Evolutionary conservation across 1,140 invertebrate species (phyloP).

Genomic region (Cylas formicarius): DNA sequence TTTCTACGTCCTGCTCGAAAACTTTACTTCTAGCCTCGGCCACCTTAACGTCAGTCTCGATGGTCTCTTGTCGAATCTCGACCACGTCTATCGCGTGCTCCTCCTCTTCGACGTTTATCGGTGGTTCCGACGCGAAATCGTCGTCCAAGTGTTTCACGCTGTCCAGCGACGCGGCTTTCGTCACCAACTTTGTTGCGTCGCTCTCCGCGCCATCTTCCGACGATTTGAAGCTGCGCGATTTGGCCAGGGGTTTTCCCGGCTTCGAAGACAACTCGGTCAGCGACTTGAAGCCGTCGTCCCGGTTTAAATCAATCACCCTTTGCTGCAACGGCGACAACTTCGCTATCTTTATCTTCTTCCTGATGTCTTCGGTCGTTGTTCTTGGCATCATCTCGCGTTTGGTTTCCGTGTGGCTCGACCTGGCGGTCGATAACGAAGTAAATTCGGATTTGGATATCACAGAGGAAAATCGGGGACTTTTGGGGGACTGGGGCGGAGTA

Average conservation of each 20-base stretch:
- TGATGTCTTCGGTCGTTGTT: slow-evolving; percentile 31
- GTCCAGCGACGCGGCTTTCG: slow-evolving; percentile 44
- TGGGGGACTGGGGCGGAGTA: slow-evolving; percentile 15
- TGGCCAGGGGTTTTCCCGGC: slow-evolving; percentile 53
- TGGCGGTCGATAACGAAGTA: slow-evolving; percentile 2
- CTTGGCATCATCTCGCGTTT: slow-evolving; percentile 1
- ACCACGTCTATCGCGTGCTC: background rate
- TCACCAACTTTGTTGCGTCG: slow-evolving; percentile 13
- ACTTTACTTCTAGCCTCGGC: slow-evolving; percentile 9
- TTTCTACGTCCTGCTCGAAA: background rate
- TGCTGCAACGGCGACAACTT: slow-evolving; percentile 49
- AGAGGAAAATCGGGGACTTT: slow-evolving; percentile 12
- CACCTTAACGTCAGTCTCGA: slow-evolving; percentile 11
- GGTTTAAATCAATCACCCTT: slow-evolving; percentile 28
- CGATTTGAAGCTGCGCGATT: slow-evolving; percentile 58
- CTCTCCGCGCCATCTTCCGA: slow-evolving; percentile 1
- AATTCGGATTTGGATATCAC: slow-evolving; percentile 13
- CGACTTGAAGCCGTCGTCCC: slow-evolving; percentile 39
- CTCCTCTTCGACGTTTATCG: slow-evolving; percentile 9
- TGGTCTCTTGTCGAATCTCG: too few species aligned
- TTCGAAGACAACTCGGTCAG: slow-evolving; percentile 44
- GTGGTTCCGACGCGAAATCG: slow-evolving; percentile 14
- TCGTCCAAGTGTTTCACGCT: slow-evolving; percentile 51
- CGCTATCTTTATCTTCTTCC: slow-evolving; percentile 43
- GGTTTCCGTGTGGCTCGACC: slow-evolving; percentile 8